Conservation (phyloP, 2,888 invertebrate genomes). For the Volucella inanis region DNA sequence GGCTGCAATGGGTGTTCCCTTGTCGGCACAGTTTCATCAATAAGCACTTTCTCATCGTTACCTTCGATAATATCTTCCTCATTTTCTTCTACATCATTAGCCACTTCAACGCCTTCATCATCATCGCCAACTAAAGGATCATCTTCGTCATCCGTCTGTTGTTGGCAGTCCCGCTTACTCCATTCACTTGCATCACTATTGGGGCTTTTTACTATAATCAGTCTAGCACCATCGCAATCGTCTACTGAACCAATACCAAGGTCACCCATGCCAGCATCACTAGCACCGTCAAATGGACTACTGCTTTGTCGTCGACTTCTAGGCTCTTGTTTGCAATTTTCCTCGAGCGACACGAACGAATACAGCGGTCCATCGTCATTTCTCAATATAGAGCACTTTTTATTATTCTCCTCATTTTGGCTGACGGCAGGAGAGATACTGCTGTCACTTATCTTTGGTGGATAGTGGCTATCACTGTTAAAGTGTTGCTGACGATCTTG, state of each 20-base stretch:
- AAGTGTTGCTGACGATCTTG: constrained; percentile 32
- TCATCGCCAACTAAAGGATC: constrained; percentile 24
- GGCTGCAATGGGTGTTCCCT: constrained; percentile 33
- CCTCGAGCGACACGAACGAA: background rate
- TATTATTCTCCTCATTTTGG: constrained; percentile 22
- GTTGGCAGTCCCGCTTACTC: constrained; percentile 84
- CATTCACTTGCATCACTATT: constrained; percentile 58
- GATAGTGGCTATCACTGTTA: constrained; percentile 42
- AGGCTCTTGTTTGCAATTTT: constrained; percentile 9
- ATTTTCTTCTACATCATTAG: constrained; percentile 33
- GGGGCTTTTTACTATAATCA: constrained; percentile 46
- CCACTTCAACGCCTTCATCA: constrained; percentile 10
- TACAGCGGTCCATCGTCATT: constrained; percentile 2
- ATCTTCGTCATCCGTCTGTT: constrained; percentile 80
- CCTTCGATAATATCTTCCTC: constrained; percentile 4
- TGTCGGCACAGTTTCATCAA: constrained; percentile 13
- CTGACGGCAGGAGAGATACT: constrained; percentile 4
- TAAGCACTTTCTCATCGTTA: constrained; percentile 20
- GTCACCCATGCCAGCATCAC: constrained; percentile 9
- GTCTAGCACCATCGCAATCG: constrained; percentile 44
- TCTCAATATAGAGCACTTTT: background rate
- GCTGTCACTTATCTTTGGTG: constrained; percentile 59
- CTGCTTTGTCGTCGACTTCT: constrained; percentile 17
- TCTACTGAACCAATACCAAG: constrained; percentile 20
- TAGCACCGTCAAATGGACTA: constrained; percentile 27